phyloP scores from a whole-genome alignment of 1,140 invertebrate species.

The Archivesica marissinica region DNA sequence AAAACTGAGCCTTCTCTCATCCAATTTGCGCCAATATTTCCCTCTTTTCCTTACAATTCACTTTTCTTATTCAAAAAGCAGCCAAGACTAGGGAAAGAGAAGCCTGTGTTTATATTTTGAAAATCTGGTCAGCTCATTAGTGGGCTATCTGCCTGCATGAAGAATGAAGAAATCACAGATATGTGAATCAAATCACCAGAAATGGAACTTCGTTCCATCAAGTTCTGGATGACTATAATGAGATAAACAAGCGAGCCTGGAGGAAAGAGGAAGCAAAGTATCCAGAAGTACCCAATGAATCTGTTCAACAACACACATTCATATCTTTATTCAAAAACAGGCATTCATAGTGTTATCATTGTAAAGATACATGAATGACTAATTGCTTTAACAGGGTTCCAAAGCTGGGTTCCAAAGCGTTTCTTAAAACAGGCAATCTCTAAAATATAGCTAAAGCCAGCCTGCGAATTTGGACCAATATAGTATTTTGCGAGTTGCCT shows the following conservation, averaged over 20 bases:
- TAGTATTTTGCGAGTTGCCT: too few species aligned
- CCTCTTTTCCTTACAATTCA: conserved; percentile 21
- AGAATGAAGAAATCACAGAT: conserved; percentile 63
- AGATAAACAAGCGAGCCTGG: conserved; percentile 36
- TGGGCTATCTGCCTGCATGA: background rate
- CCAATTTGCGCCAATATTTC: conserved; percentile 55
- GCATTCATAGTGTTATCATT: background rate
- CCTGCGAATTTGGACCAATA: too few species aligned
- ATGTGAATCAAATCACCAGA: conserved; percentile 48
- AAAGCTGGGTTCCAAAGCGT: too few species aligned
- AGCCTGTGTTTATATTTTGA: conserved; percentile 51
- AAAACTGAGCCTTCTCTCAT: conserved; percentile 57
- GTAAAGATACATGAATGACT: too few species aligned
- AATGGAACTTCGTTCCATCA: conserved; percentile 35
- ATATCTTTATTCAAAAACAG: conserved; percentile 2
- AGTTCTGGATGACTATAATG: conserved; percentile 38
- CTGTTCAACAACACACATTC: background rate
- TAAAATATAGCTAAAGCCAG: too few species aligned
- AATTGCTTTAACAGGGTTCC: too few species aligned
- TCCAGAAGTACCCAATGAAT: conserved; percentile 17
- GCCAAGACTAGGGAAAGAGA: conserved; percentile 23
- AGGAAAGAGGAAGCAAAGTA: conserved; percentile 15
- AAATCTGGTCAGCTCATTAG: conserved; percentile 39
- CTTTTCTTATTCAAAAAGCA: conserved; percentile 17
- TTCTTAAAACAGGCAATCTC: too few species aligned